Conservation (phyloP, 2,888 invertebrate species). For the Plagodis dolabraria region DNA sequence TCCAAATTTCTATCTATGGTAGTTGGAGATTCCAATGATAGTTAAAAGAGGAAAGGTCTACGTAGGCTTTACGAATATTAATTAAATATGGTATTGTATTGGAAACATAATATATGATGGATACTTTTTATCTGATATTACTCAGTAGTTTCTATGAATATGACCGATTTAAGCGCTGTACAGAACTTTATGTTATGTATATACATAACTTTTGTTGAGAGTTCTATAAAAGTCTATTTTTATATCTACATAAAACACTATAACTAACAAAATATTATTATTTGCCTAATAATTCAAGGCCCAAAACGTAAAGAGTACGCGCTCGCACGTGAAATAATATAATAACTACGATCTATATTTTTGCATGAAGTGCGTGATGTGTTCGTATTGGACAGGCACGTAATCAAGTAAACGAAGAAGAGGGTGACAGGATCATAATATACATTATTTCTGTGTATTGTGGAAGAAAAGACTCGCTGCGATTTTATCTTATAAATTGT, state of each 20-base stretch:
- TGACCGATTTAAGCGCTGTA: neutral
- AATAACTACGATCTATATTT: conserved; percentile 32
- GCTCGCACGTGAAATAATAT: conserved; percentile 24
- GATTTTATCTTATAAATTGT: no score
- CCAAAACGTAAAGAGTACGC: conserved; percentile 11
- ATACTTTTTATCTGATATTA: no score
- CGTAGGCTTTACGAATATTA: no score
- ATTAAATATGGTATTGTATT: no score
- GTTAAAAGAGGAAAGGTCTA: no score
- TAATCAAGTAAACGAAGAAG: conserved; percentile 4
- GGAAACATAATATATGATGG: no score
- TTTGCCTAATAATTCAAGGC: conserved; percentile 9
- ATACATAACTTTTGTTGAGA: neutral
- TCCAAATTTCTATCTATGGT: no score
- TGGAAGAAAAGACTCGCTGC: no score
- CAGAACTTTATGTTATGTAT: neutral
- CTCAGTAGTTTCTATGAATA: neutral
- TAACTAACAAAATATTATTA: conserved; percentile 4
- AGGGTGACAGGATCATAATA: neutral
- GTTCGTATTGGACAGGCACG: conserved; percentile 28
- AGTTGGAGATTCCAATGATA: no score
- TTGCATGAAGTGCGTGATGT: conserved; percentile 33
- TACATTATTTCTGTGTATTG: no score
- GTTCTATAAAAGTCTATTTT: neutral
- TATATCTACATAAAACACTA: neutral